Base-by-base conservation (phyloP, 2,797 vertebrate genomes). In the Schizopygopsis pylzovi region DNA sequence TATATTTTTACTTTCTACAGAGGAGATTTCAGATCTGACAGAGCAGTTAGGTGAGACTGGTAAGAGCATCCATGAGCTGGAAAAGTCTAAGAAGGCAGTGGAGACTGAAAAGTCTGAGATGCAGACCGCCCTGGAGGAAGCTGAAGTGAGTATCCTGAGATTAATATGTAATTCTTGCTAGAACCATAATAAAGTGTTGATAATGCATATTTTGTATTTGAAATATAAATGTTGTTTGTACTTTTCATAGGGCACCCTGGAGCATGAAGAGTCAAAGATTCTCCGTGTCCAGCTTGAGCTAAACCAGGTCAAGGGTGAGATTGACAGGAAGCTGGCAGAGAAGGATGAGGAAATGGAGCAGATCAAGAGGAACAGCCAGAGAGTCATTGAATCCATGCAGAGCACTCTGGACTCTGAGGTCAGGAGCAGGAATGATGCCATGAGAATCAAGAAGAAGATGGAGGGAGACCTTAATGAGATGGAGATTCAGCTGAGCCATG, bases 291-390 rank as follows among this genome's bases (percentile, higher is more conserved):
- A 97, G 82, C 92, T 98, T 84, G 97, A 97, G 89, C 91, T 98
- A 79, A 97, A 92, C 89, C 96, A 97, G 88, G 87, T 96, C 37
- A 98, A 97, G 87, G 94, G 95, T 77, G 96, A 97, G 82, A 90
- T 97, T 45, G 97, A 97, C 83, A 95, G 94, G 88, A 97, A 95
- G 89, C 89, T 95, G 61, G 93, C 95, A 11, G 97, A 97, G 91
- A 98, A 97, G 89, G 96, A 97, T 39, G 96, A 98, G 85, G 97
- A 98, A 92, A 96, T 96, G 1, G 96, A 97, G 28, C 96, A 97
- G 91, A 92, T 97, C 76, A 97, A 97, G 92, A 96, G 96, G 85
- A 97, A 96, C 89, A 95, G 94, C 91, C 97, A 97, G 92, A 93
- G 95, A 59, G 90, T 95, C 0, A 89, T 87, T 39, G 97, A 97